A percentile compares a stretch with the other conserved stretches of the same genome.
These are phyloP conservation scores for Oncorhynchus masou DNA, from an alignment of 2,113 vertebrate species.

Conservation along the genomic window DNA sequence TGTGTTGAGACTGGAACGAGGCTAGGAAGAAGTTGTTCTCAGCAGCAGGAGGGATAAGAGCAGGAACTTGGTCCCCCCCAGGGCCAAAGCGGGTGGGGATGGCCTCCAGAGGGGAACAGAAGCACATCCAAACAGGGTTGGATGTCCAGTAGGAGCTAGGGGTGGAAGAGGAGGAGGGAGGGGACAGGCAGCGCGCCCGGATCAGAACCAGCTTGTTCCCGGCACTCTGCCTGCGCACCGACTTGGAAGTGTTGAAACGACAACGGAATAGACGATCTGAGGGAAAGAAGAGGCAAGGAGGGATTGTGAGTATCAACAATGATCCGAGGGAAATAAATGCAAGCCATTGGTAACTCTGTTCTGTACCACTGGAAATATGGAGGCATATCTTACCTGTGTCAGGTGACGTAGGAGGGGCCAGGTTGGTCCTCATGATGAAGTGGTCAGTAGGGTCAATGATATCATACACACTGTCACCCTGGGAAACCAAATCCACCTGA, in stretches of 20 bases:
- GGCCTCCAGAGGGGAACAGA: slow-evolving; percentile 84
- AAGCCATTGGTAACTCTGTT: not conserved
- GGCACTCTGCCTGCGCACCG: slow-evolving; percentile 85
- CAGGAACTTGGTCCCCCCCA: slow-evolving; percentile 14
- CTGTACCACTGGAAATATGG: not conserved
- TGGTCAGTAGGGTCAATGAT: slow-evolving; percentile 85
- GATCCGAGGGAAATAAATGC: not conserved
- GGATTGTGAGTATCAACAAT: not conserved
- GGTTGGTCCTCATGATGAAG: slow-evolving; percentile 82
- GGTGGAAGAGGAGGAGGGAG: slow-evolving; percentile 69
- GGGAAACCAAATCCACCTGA: slow-evolving; percentile 87
- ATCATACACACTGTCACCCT: slow-evolving; percentile 89
- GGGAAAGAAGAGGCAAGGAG: not conserved
- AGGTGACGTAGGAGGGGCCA: slow-evolving; percentile 73
- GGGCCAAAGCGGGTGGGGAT: slow-evolving; percentile 19
- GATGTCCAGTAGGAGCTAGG: slow-evolving; percentile 81
- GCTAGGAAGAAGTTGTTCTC: slow-evolving; percentile 80
- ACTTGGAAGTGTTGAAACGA: slow-evolving; percentile 90
- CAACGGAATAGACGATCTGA: slow-evolving; percentile 85
- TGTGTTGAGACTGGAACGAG: slow-evolving; percentile 82
- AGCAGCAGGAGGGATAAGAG: slow-evolving; percentile 25
- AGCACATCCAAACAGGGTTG: slow-evolving; percentile 88
- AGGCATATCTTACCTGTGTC: slow-evolving; percentile 69
- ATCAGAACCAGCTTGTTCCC: slow-evolving; percentile 90
- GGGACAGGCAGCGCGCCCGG: slow-evolving; percentile 80